A percentile compares a stretch with the other conserved stretches of the same genome.
Conservation (phyloP, 2,113 vertebrate species). For the Burhinus oedicnemus region DNA sequence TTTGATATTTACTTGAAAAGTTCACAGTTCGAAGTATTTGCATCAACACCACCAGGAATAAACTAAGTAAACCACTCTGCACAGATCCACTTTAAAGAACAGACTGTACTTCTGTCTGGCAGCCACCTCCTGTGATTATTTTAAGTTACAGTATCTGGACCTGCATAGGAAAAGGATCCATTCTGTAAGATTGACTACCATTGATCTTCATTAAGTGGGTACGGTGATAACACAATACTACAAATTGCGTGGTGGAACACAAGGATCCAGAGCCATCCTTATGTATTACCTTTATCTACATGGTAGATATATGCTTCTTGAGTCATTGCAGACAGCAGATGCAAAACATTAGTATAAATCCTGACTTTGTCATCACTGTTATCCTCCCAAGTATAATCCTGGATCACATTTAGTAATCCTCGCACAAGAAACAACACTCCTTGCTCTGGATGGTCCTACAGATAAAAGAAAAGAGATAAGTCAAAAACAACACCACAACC, state of each 20-base stretch:
- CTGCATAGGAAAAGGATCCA: neutral
- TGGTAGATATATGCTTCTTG: conserved; percentile 89
- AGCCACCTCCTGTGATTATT: neutral
- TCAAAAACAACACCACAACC: neutral
- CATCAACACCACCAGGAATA: neutral
- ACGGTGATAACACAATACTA: fast-evolving
- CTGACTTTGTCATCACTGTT: conserved; percentile 89
- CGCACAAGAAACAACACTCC: conserved; percentile 93
- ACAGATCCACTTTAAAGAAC: neutral
- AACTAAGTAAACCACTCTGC: neutral
- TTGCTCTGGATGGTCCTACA: conserved; percentile 94
- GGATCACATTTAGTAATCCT: conserved; percentile 93
- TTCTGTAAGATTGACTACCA: neutral
- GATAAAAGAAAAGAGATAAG: neutral
- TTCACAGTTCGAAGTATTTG: neutral
- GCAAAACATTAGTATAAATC: conserved; percentile 89
- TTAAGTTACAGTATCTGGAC: neutral
- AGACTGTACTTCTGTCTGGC: neutral
- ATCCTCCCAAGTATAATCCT: conserved; percentile 98
- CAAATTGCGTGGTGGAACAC: neutral
- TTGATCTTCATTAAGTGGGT: neutral
- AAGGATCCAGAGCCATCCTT: neutral
- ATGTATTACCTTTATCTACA: conserved; percentile 79
- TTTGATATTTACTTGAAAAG: neutral
- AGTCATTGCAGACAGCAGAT: conserved; percentile 91